Evolutionary conservation across 2,113 vertebrate genomes (phyloP).

Genomic region (Delphinapterus leucas): DNA sequence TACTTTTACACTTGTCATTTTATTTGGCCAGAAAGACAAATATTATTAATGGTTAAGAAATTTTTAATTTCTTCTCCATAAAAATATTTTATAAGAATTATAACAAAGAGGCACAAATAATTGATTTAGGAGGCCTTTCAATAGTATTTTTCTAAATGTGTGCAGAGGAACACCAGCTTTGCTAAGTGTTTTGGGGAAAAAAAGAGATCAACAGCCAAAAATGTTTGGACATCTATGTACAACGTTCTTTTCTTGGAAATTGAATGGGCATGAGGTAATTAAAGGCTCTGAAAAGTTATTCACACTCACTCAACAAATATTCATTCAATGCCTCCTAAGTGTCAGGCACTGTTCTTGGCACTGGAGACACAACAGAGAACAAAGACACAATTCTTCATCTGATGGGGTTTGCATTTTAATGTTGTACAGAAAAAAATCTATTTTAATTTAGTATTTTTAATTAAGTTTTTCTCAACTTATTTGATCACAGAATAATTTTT

Average conservation of each 20-base stretch:
- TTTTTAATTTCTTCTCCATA: not conserved
- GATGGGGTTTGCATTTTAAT: not conserved
- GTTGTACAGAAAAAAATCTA: not conserved
- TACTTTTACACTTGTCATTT: not conserved
- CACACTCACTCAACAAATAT: not conserved
- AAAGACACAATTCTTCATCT: not conserved
- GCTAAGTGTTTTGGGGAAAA: not conserved
- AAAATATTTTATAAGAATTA: not conserved
- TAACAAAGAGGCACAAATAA: not conserved
- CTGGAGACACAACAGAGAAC: not conserved
- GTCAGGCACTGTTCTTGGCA: not conserved
- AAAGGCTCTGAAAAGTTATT: not conserved
- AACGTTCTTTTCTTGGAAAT: not conserved
- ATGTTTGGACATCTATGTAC: not conserved
- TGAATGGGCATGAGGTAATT: not conserved
- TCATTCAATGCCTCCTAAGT: not conserved
- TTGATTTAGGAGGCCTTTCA: not conserved
- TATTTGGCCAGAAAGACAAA: not conserved
- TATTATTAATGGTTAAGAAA: not conserved
- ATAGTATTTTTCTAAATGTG: not conserved
- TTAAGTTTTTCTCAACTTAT: not conserved
- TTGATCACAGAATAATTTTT: not conserved
- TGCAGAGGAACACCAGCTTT: not conserved
- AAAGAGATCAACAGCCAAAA: not conserved
- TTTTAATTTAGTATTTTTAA: not conserved